A percentile compares a stretch with the other conserved stretches of the same genome.
Conservation (phyloP, 2,888 invertebrate species). For the Acleris emargana region DNA sequence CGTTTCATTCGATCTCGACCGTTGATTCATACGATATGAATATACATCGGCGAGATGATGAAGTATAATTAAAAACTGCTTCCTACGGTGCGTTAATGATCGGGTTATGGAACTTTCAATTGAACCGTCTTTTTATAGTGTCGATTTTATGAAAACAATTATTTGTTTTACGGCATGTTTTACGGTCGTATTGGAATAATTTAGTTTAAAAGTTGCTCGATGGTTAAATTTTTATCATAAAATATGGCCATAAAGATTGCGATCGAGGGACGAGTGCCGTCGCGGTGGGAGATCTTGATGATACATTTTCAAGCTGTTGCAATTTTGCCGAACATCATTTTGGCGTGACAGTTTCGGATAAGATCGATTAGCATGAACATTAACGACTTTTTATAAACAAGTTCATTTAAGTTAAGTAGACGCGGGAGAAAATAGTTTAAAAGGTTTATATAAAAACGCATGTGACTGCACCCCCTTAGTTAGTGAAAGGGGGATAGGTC, state of each 20-base stretch:
- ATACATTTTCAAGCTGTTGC: constrained; percentile 11
- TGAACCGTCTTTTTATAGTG: constrained; percentile 12
- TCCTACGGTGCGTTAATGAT: constrained; percentile 26
- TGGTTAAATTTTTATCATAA: too few relatives aligned
- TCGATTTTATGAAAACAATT: constrained; percentile 5
- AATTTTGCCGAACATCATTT: not conserved
- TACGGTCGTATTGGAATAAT: constrained; percentile 8
- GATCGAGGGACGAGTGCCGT: constrained; percentile 16
- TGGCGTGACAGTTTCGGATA: too few relatives aligned
- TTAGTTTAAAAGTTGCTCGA: constrained; percentile 13
- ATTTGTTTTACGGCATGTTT: constrained; percentile 19
- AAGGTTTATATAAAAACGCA: constrained; percentile 16
- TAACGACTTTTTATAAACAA: too few relatives aligned
- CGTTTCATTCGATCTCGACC: constrained; percentile 43
- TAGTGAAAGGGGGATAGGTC: constrained; percentile 1
- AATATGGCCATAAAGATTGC: constrained; percentile 28
- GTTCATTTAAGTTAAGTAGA: constrained; percentile 4
- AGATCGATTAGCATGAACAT: too few relatives aligned
- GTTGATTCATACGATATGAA: constrained; percentile 57
- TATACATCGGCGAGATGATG: constrained; percentile 48
- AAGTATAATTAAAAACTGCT: constrained; percentile 44
- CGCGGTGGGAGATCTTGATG: constrained; percentile 10
- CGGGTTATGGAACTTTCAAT: constrained; percentile 26
- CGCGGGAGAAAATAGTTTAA: constrained; percentile 6
- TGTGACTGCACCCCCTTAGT: constrained; percentile 25